These are phyloP conservation scores for Chloromyia formosa DNA, from an alignment of 2,888 invertebrate genomes.

Conservation along the genomic window DNA sequence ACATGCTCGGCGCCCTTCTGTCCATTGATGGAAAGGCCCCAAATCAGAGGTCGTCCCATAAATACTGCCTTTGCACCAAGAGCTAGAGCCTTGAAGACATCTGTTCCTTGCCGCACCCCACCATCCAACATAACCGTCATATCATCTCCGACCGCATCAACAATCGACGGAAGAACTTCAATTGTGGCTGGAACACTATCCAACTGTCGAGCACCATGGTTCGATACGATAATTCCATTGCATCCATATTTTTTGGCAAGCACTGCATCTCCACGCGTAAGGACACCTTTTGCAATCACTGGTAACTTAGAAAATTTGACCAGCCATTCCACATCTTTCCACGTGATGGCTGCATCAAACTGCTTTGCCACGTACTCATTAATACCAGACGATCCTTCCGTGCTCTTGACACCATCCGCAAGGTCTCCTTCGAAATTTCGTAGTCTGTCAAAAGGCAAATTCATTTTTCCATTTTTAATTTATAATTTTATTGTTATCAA, in stretches of 20 bases:
- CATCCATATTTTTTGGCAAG: constrained; percentile 79
- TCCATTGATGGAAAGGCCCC: constrained; percentile 83
- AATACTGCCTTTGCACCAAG: constrained; percentile 92
- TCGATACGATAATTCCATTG: constrained; percentile 86
- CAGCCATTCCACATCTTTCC: constrained; percentile 90
- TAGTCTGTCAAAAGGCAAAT: constrained; percentile 66
- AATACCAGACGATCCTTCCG: constrained; percentile 72
- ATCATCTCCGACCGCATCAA: constrained; percentile 73
- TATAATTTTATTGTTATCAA: no score
- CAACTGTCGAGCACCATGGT: constrained; percentile 90
- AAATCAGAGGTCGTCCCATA: constrained; percentile 84
- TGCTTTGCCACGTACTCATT: constrained; percentile 79
- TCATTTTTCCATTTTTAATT: background rate
- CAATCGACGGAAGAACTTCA: constrained; percentile 83
- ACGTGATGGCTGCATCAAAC: constrained; percentile 83
- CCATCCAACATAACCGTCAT: constrained; percentile 88
- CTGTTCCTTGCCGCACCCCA: constrained; percentile 83
- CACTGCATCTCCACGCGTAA: constrained; percentile 86
- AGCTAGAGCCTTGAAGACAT: constrained; percentile 89
- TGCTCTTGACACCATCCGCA: constrained; percentile 55
- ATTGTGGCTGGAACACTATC: constrained; percentile 80
- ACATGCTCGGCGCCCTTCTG: constrained; percentile 80
- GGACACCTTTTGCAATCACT: constrained; percentile 84
- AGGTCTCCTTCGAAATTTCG: constrained; percentile 79
- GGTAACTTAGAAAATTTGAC: constrained; percentile 80